Evolutionary conservation across 92 coral and sea anemone genomes (phyloP), one percentile per base, ranked within the genome.

Genomic region (Paragorgia papillata): DNA sequence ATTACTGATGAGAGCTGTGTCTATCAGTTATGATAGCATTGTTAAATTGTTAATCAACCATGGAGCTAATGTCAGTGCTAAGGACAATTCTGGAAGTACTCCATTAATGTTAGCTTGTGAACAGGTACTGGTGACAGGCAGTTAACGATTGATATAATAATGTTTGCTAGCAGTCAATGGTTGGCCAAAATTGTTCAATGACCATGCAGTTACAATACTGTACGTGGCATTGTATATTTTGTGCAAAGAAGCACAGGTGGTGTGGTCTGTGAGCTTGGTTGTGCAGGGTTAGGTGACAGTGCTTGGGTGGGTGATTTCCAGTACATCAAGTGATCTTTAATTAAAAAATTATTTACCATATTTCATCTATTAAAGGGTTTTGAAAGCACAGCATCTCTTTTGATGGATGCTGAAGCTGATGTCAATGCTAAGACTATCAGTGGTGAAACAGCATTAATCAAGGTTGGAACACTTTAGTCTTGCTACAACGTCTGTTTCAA

Each of bases 391-490:
- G 96, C 88, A 58, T 80, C 83, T 54, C 82, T 87, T 27, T 85
- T 93, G 7, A 80, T 93, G 76, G 83, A 83, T 62, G 84, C 79
- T 60, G 97, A 88, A 49, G 89, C 92, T 46, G 77, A 88, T 68
- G 91, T 93, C 67, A 93, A 93, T 69, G 80, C 79, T 18, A 92
- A 88, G 53, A 80, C 74, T 31, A 7, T 15, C 14, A 70, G 81
- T 35, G 97, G 97, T 33, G 97, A 93, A 75, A 93, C 97, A 15
- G 97, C 97, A 15, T 80, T 93, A 31, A 92, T 92, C 77, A 89
- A 88, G 94, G 97, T 92, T 60, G 10, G 76, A 46, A 17, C 0
- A 9, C n/a, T 18, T 10, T 9, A 57, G 10, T 2, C 31, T 17
- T 10, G 2, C 22, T 6, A 2, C 12, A 0, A 57, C 10, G 43